Base-by-base conservation (phyloP, 2,888 invertebrate species). In the Euzetes globulus region DNA sequence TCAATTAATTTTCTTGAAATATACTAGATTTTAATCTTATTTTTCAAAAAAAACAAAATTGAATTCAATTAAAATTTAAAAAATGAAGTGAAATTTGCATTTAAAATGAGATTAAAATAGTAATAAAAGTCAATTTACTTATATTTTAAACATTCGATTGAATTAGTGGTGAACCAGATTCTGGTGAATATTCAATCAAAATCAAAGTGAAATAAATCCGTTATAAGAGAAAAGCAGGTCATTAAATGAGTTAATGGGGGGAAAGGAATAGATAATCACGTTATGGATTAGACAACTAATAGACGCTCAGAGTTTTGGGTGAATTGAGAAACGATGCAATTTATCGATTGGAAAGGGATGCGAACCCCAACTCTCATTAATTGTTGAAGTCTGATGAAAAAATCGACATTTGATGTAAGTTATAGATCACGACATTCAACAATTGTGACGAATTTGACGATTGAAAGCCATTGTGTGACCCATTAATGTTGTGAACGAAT, bases 351-450 rank as follows among this genome's bases (percentile, higher is more conserved):
- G 5, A 27, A 3, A 11, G 17, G 7, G 13, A 60, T 60, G 13
- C 27, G 27, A 25, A 11, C 22, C 9, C 3, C 22, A 5, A 60
- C 1, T 4, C 3, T 22, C 22, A 19, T 60, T 60, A 15, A 29
- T 27, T 60, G 41, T 41, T 41, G 41, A 41, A 13, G 41, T 41
- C 41, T 41, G 1, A 41, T 41, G 1, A 1, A 27, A 17, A 27
- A 60, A 60, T 60, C 19, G 60, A 60, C 19, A 60, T 60, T 60
- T 17, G 60, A 27, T 60, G 17, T 13, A 15, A 22, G 58, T 4
- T 41, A 41, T 41, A 41, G 41, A 41, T 41, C 60, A 60, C 60
- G 60, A 60, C 19, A 60, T 60, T 29, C 29, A 60, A 60, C 60
- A 60, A 60, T 60, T 60, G 60, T 60, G 25, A 17, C 29, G 19